A percentile compares a stretch with the other conserved stretches of the same genome.
These are phyloP conservation scores for Montipora capitata DNA, from an alignment of 92 coral and sea anemone genomes.

Conservation along the genomic window DNA sequence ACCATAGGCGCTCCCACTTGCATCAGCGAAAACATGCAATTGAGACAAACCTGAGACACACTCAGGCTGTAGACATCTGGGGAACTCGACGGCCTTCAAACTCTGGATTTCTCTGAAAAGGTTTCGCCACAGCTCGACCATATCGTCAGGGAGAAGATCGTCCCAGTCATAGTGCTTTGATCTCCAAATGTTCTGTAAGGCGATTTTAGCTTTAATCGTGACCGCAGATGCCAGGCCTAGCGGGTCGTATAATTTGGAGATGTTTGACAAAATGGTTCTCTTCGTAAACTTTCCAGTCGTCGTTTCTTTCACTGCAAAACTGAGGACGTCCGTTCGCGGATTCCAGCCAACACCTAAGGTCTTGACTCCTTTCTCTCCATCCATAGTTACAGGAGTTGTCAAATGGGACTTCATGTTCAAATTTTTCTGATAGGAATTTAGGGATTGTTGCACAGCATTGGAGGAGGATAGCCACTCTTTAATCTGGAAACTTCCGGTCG, in stretches of 20 bases:
- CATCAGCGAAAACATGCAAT: neutral
- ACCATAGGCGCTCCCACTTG: too few species aligned
- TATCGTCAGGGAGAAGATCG: too few species aligned
- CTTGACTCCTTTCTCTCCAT: constrained; percentile 64
- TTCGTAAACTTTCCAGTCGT: constrained; percentile 43
- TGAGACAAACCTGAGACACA: constrained; percentile 13
- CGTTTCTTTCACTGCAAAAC: constrained; percentile 38
- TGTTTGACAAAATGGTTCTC: constrained; percentile 36
- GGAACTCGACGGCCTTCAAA: too few species aligned
- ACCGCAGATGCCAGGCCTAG: too few species aligned
- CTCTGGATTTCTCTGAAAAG: too few species aligned
- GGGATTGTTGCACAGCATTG: neutral
- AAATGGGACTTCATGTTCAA: neutral
- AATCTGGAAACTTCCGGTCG: constrained; percentile 56
- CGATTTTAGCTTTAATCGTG: too few species aligned
- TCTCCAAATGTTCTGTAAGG: too few species aligned
- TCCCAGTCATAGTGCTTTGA: too few species aligned
- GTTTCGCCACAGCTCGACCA: too few species aligned
- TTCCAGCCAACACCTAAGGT: constrained; percentile 53
- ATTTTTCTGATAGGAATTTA: neutral
- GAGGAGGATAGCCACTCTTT: constrained; percentile 38
- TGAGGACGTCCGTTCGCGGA: constrained; percentile 41
- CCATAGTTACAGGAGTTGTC: constrained; percentile 26
- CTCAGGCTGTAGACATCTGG: too few species aligned
- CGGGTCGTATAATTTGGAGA: too few species aligned